phyloP scores from a whole-genome alignment of 2,888 invertebrate genomes.

The Pelosia muscerda region DNA sequence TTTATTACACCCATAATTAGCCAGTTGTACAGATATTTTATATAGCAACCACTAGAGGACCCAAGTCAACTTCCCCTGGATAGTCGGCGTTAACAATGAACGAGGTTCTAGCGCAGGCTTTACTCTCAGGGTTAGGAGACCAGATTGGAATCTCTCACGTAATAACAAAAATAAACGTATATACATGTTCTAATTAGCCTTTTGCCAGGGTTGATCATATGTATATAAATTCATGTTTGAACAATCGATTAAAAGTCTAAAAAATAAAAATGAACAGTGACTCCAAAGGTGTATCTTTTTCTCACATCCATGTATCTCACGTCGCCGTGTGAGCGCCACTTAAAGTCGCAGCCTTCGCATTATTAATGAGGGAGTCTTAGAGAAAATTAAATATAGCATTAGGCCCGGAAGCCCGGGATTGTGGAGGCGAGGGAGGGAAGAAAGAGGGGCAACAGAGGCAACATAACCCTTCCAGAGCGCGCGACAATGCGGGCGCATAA shows the following conservation, averaged over 20 bases:
- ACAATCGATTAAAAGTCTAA: neutral
- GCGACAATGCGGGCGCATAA: constrained; percentile 87
- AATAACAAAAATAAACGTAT: too few species aligned
- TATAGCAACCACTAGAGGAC: too few species aligned
- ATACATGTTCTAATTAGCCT: neutral
- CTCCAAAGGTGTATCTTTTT: constrained; percentile 51
- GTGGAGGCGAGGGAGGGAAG: constrained; percentile 62
- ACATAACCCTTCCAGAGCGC: constrained; percentile 76
- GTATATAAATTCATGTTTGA: neutral
- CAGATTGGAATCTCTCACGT: too few species aligned
- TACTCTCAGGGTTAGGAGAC: too few species aligned
- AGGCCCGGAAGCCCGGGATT: constrained; percentile 84
- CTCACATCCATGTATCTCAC: constrained; percentile 68
- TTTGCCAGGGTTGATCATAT: neutral
- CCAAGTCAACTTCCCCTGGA: too few species aligned
- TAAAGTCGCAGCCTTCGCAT: constrained; percentile 85
- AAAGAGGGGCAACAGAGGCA: constrained; percentile 64
- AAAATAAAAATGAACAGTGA: neutral
- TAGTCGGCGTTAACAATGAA: too few species aligned
- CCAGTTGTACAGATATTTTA: neutral
- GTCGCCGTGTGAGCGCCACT: constrained; percentile 84
- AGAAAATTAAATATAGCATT: constrained; percentile 88
- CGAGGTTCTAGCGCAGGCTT: too few species aligned
- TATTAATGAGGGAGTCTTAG: constrained; percentile 87
- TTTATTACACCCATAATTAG: neutral